Conservation (phyloP, 2,888 invertebrate species). For the Scaeva pyrastri region DNA sequence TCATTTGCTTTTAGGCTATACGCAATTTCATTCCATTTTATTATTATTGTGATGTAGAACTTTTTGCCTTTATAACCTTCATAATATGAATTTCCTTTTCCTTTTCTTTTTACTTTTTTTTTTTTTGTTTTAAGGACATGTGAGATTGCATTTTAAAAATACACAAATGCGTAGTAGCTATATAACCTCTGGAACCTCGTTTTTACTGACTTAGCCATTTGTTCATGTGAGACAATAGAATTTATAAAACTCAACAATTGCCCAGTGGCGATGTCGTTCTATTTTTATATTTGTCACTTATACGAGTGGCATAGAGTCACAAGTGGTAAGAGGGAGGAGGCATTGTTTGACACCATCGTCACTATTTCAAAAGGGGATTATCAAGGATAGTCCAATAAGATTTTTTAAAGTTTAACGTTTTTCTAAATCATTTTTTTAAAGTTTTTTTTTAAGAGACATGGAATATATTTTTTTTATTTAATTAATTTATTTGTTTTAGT, state of each 20-base stretch:
- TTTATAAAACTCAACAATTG: not conserved
- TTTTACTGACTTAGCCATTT: not conserved
- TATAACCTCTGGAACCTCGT: too few species aligned
- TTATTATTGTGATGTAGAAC: not conserved
- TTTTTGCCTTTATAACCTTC: conserved; percentile 9
- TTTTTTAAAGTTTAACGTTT: not conserved
- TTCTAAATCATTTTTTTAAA: not conserved
- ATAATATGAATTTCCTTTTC: not conserved
- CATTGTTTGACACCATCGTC: not conserved
- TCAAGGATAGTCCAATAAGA: not conserved
- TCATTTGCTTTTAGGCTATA: not conserved
- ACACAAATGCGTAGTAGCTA: not conserved
- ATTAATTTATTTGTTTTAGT: too few species aligned
- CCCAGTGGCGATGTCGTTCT: not conserved
- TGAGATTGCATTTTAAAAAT: not conserved
- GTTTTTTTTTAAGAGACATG: not conserved
- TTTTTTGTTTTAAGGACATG: not conserved
- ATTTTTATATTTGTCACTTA: conserved; percentile 19
- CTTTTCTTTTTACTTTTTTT: too few species aligned
- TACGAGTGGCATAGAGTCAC: not conserved
- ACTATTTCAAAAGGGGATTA: not conserved
- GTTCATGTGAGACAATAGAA: not conserved
- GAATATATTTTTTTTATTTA: too few species aligned
- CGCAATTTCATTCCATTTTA: conserved; percentile 1
- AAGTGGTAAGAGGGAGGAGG: not conserved